phyloP scores from a whole-genome alignment of 2,888 invertebrate species.

The Eupithecia exiguata region DNA sequence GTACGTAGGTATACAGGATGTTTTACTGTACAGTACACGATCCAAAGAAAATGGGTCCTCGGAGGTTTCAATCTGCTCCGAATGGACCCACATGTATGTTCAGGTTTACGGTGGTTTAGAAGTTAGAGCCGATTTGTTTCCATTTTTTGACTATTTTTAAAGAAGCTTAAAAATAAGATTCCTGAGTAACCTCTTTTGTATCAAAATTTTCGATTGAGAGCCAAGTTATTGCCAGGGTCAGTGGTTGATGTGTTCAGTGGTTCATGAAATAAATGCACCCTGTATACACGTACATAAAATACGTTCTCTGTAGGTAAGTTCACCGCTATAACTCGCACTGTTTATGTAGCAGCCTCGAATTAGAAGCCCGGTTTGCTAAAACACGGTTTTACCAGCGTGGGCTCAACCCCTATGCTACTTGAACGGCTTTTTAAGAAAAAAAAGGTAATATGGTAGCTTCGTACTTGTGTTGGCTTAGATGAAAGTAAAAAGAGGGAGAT shows the following conservation, averaged over 20 bases:
- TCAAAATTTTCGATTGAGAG: not conserved
- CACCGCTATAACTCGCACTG: conserved; percentile 41
- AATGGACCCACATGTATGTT: not conserved
- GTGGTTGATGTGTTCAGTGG: not conserved
- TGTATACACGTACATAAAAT: conserved; percentile 24
- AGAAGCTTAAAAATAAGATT: not conserved
- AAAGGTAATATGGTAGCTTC: too few species aligned
- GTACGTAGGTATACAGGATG: not conserved
- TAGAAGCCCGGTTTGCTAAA: conserved; percentile 40
- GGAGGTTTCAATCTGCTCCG: not conserved
- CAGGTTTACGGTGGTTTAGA: not conserved
- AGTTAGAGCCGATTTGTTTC: not conserved
- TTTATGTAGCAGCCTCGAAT: conserved; percentile 42
- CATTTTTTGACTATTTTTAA: not conserved
- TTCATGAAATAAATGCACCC: not conserved
- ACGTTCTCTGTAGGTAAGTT: conserved; percentile 34
- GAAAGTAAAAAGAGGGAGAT: too few species aligned
- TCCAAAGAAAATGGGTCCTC: not conserved
- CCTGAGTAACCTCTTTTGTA: not conserved
- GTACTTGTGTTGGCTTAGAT: too few species aligned
- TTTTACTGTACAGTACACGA: not conserved
- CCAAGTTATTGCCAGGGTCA: not conserved
- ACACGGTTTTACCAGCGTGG: conserved; percentile 33
- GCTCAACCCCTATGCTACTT: not conserved
- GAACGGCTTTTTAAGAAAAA: not conserved